These are phyloP conservation scores for Melipona bicolor DNA, from an alignment of 2,888 invertebrate genomes.

Conservation along the genomic window DNA sequence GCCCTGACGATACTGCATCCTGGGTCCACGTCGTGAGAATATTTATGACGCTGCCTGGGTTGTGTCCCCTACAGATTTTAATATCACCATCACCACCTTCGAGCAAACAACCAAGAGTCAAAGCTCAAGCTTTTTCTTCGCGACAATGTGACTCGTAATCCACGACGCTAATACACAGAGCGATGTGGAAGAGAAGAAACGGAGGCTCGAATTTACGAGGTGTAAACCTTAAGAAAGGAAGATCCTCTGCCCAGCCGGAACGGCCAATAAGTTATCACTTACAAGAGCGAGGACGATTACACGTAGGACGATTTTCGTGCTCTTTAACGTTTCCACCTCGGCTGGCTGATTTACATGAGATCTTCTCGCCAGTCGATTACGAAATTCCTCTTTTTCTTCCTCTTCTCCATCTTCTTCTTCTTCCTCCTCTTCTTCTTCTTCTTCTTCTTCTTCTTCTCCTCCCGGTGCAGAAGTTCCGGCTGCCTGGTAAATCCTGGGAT, in stretches of 20 bases:
- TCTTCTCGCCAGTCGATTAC: constrained; percentile 51
- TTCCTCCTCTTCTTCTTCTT: too few relatives aligned
- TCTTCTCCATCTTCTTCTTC: constrained; percentile 13
- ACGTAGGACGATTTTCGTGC: neutral
- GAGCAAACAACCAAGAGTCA: neutral
- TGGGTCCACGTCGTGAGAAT: too few relatives aligned
- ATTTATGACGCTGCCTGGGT: too few relatives aligned
- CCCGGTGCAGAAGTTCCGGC: constrained; percentile 55
- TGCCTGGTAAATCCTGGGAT: constrained; percentile 74
- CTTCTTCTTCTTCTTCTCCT: neutral
- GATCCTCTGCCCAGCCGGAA: neutral
- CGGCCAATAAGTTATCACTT: neutral
- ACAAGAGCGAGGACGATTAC: neutral
- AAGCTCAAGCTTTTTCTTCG: neutral
- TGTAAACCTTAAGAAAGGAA: neutral
- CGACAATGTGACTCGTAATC: neutral
- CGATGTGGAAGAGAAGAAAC: neutral
- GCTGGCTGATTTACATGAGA: constrained; percentile 13
- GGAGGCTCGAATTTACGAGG: neutral
- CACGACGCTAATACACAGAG: neutral
- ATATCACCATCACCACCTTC: neutral
- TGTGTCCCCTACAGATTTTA: too few relatives aligned
- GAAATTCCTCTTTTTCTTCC: constrained; percentile 41
- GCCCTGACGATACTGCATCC: too few relatives aligned
- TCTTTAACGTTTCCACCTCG: constrained; percentile 1